phyloP scores from a whole-genome alignment of 2,113 vertebrate species.

The Tringa solitaria region DNA sequence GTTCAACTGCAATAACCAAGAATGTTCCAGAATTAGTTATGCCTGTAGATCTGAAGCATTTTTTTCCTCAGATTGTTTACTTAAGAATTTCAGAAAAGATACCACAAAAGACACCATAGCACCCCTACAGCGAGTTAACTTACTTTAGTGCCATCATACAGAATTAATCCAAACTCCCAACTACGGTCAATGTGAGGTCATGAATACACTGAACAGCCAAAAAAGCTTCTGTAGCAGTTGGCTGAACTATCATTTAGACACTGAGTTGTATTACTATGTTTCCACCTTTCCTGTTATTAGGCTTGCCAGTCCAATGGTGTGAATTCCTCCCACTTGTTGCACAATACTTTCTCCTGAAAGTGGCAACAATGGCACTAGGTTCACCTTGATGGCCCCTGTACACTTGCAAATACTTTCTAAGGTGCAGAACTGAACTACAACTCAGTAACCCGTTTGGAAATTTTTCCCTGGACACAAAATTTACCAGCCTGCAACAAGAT shows the following conservation, averaged over 20 bases:
- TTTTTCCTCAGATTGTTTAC: not conserved
- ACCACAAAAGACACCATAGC: not conserved
- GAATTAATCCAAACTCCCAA: not conserved
- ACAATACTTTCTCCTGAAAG: not conserved
- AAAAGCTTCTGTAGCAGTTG: not conserved
- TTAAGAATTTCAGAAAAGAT: not conserved
- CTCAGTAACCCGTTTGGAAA: not conserved
- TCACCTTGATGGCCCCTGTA: accelerated
- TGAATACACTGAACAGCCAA: not conserved
- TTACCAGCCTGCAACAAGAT: not conserved
- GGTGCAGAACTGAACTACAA: not conserved
- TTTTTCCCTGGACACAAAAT: not conserved
- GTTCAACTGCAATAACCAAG: not conserved
- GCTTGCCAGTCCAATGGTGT: not conserved
- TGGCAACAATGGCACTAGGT: not conserved
- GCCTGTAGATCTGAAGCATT: not conserved
- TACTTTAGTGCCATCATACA: not conserved
- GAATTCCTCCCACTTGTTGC: not conserved
- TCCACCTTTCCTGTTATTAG: not conserved
- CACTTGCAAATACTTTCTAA: not conserved
- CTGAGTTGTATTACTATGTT: accelerated
- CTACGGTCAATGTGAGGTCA: accelerated
- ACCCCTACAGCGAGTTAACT: not conserved
- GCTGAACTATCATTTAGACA: not conserved
- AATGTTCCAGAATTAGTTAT: not conserved